A percentile compares a stretch with the other conserved stretches of the same genome.
These are phyloP conservation scores for Agrilus planipennis DNA, from an alignment of 1,140 invertebrate genomes.

Conservation along the genomic window DNA sequence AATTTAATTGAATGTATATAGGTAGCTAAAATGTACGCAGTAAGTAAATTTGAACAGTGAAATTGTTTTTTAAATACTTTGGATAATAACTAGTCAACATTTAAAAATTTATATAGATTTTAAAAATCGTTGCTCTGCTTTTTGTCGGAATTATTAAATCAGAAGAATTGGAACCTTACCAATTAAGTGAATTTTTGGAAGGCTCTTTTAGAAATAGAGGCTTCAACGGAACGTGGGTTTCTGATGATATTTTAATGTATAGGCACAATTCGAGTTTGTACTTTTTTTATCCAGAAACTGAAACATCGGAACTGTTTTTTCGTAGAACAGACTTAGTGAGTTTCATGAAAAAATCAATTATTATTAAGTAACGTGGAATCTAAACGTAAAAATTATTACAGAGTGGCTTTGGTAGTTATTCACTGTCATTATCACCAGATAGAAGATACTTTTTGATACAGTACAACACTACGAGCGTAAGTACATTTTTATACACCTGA, in stretches of 20 bases:
- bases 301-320: background rate
- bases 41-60: too few relatives aligned
- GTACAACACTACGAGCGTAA: constrained; percentile 37
- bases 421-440: constrained; percentile 7
- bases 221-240: constrained; percentile 40
- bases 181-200: constrained; percentile 19
- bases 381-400: background rate
- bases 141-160: too few relatives aligned
- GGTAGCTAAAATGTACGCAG: too few relatives aligned
- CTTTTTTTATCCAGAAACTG: background rate
- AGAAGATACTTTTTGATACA: constrained; percentile 28
- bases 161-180: constrained; percentile 12
- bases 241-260: constrained; percentile 19
- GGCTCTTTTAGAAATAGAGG: constrained; percentile 28
- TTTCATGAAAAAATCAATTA: background rate
- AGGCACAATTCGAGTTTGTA: background rate
- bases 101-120: too few relatives aligned
- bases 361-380: too few relatives aligned
- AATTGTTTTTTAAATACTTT: too few relatives aligned
- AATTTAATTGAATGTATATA: too few relatives aligned
- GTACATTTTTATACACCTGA: constrained; percentile 24
- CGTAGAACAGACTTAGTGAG: background rate
- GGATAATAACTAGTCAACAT: too few relatives aligned
- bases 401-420: background rate
- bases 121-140: too few relatives aligned